A percentile compares a stretch with the other conserved stretches of the same genome.
Evolutionary conservation across 2,888 invertebrate species (phyloP).

Genomic region (Sycophila texana): DNA sequence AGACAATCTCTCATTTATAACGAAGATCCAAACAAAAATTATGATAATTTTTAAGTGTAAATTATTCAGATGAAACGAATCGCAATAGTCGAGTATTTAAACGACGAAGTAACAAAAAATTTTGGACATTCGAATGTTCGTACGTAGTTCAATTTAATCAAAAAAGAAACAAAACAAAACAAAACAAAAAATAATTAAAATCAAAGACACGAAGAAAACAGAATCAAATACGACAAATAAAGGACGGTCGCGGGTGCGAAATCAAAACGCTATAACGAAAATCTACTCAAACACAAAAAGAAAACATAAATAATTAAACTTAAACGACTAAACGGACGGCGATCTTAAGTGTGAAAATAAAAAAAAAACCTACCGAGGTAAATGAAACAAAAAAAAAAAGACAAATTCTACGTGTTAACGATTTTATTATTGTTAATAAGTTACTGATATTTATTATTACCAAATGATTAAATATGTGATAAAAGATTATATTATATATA

Average conservation of each 20-base stretch:
- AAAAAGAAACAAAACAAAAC: too few relatives aligned
- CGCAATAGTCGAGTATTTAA: not conserved
- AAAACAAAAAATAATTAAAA: not conserved
- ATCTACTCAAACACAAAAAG: not conserved
- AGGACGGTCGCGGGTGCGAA: not conserved
- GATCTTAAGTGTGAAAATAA: conserved; percentile 30
- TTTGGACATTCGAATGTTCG: not conserved
- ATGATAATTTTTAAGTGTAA: conserved; percentile 31
- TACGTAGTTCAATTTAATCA: not conserved
- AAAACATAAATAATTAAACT: not conserved
- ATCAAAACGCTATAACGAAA: conserved; percentile 30
- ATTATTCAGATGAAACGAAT: conserved; percentile 3
- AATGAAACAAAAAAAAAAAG: conserved; percentile 26
- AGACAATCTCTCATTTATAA: conserved; percentile 53
- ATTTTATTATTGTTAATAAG: conserved; percentile 70
- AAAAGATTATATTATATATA: conserved; percentile 61
- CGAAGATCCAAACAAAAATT: conserved; percentile 48
- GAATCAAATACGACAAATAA: conserved; percentile 8
- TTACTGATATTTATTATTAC: conserved; percentile 68
- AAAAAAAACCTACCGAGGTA: conserved; percentile 11
- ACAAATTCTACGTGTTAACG: conserved; percentile 49
- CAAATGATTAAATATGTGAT: conserved; percentile 70
- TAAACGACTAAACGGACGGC: conserved; percentile 30
- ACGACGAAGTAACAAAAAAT: not conserved
- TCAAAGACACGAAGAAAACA: conserved; percentile 10